Conservation (phyloP, 2,113 vertebrate species). For the Zapus hudsonius region DNA sequence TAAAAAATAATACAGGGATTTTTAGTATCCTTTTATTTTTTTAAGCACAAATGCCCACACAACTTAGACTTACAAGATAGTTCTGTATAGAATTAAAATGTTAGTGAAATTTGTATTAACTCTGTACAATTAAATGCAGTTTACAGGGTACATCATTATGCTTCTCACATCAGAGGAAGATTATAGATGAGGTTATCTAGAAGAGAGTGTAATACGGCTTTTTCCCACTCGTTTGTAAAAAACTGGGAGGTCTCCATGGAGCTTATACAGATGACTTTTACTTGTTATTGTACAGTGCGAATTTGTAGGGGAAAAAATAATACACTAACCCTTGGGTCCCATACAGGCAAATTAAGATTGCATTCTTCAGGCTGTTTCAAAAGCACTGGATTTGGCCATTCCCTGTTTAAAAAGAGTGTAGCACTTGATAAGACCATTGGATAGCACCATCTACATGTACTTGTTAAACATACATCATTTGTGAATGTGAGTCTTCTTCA, state of each 20-base stretch:
- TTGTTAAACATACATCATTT: constrained; percentile 84
- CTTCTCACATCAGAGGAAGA: constrained; percentile 71
- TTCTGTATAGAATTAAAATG: constrained; percentile 71
- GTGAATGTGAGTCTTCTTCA: constrained; percentile 80
- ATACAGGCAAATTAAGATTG: constrained; percentile 94
- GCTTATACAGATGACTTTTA: constrained; percentile 81
- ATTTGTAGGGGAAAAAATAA: constrained; percentile 89
- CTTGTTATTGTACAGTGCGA: constrained; percentile 83
- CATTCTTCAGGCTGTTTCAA: constrained; percentile 94
- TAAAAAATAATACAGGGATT: constrained; percentile 72
- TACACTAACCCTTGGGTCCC: constrained; percentile 94
- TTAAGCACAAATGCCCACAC: constrained; percentile 78
- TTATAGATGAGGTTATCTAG: constrained; percentile 66
- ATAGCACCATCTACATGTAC: constrained; percentile 81
- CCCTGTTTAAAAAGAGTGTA: constrained; percentile 92
- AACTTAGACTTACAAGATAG: constrained; percentile 77
- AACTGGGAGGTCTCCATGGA: constrained; percentile 66
- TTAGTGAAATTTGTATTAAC: constrained; percentile 62
- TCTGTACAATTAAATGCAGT: constrained; percentile 72
- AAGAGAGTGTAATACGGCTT: constrained; percentile 64
- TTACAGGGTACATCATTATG: constrained; percentile 74
- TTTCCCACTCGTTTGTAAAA: constrained; percentile 70
- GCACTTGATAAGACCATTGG: constrained; percentile 89
- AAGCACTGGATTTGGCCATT: constrained; percentile 94
- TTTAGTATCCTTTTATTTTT: constrained; percentile 80